Evolutionary conservation across 2,113 vertebrate species (phyloP), one percentile per base, ranked within the genome.

Genomic region (Nipponia nippon): DNA sequence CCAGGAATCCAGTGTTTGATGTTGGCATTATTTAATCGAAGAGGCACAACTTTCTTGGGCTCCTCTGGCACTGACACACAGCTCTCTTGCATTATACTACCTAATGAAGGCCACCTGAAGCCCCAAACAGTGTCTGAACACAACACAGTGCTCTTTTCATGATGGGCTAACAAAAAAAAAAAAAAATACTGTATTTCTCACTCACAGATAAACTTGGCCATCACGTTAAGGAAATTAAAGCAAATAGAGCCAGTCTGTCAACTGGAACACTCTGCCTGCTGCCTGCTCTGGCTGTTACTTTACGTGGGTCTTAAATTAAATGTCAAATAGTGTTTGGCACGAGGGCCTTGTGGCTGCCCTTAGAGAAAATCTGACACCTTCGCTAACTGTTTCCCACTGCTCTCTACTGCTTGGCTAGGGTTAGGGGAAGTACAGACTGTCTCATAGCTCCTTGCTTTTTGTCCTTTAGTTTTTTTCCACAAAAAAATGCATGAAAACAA

Each of bases 281-380:
- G 89, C 95, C 80, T 92, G 90, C 47, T 66, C 69, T 93, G 82
- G 91, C 92, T 95, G 92, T 90, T 97, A 83, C 83, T 96, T 89
- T 89, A 89, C 76, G 58, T 90, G 71, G 79, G 38, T 73, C 95
- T 97, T 90, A 97, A 96, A 97, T 96, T 97, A 96, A 97, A 97
- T 85, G 96, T 95, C 95, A 97, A 97, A 93, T 50, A 96, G 38
- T 17, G 32, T 81, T 96, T 97, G 97, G 97, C 96, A 96, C 94
- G 63, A 52, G 86, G 91, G 89, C 42, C 46, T 73, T 56, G 56
- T 87, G 62, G 66, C 89, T 96, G 87, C 97, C 94, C 89, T 97
- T 61, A 96, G 96, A 96, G 95, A 97, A 97, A 97, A 97, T 95
- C 65, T 93, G 95, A 97, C 96, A 97, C 94, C 93, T 97, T 93